phyloP scores from a whole-genome alignment of 92 coral and sea anemone genomes.

The Porites cylindrica region DNA sequence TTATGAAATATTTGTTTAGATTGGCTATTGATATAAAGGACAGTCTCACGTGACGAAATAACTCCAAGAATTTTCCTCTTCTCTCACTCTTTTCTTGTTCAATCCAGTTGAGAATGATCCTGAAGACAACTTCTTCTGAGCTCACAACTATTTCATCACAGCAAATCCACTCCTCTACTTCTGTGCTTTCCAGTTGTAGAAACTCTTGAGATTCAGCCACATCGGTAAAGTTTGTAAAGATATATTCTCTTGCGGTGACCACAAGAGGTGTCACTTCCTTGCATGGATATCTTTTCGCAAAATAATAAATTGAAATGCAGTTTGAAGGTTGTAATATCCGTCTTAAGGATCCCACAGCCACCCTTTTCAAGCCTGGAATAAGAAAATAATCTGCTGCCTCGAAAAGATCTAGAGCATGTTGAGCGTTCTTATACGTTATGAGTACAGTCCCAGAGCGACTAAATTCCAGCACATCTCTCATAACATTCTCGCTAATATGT shows the following conservation, averaged over 20 bases:
- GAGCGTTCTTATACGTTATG: too few relatives aligned
- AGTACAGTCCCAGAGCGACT: too few relatives aligned
- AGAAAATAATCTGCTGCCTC: too few relatives aligned
- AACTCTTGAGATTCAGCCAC: neutral
- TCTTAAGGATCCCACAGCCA: too few relatives aligned
- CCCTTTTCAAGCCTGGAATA: too few relatives aligned
- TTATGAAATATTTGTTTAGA: neutral
- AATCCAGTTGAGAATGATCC: constrained; percentile 1
- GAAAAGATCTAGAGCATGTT: too few relatives aligned
- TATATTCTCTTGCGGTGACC: neutral
- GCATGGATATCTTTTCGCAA: neutral
- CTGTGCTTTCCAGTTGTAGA: neutral
- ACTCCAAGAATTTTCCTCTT: constrained; percentile 1
- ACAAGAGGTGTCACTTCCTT: neutral
- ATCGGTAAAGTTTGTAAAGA: neutral
- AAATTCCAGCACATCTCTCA: too few relatives aligned
- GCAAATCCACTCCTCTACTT: constrained; percentile 2
- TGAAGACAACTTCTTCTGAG: constrained; percentile 1
- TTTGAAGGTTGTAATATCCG: too few relatives aligned
- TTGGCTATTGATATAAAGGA: neutral
- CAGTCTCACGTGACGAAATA: constrained; percentile 6
- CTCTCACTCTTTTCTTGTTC: neutral
- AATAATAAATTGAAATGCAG: neutral
- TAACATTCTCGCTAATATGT: too few relatives aligned
- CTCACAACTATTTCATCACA: neutral